Percentiles rank a stretch among this genome's conserved stretches.
Evolutionary conservation across 2,113 vertebrate species (phyloP).

Genomic region (Thamnaconus septentrionalis): DNA sequence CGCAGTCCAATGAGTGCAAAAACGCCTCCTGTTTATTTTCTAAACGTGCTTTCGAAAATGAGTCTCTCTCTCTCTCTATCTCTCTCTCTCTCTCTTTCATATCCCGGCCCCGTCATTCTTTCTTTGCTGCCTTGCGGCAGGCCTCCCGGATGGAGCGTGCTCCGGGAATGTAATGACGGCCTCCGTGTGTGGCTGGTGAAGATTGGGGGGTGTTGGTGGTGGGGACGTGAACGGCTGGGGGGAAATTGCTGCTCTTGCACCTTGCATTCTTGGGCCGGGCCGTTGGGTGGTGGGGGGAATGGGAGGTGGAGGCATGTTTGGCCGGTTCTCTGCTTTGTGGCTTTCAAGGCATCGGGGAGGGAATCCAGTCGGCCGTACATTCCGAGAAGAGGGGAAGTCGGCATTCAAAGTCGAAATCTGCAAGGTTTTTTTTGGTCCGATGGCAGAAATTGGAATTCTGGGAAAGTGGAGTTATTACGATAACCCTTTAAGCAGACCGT

Average conservation of each 20-base stretch:
- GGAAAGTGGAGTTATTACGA: too few species aligned
- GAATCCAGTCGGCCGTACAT: too few species aligned
- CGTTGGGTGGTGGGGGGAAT: constrained; percentile 10
- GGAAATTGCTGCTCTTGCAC: constrained; percentile 71
- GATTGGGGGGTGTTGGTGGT: constrained; percentile 10
- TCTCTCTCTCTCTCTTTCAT: neutral
- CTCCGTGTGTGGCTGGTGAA: constrained; percentile 63
- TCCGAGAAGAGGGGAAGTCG: too few species aligned
- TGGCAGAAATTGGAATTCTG: too few species aligned
- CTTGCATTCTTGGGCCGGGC: constrained; percentile 63
- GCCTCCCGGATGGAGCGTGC: constrained; percentile 15
- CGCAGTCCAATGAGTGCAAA: too few species aligned
- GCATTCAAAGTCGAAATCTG: too few species aligned
- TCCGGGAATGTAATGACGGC: constrained; percentile 39
- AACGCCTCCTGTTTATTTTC: neutral
- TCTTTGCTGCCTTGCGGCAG: too few species aligned
- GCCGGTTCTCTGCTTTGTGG: neutral
- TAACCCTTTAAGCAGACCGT: too few species aligned
- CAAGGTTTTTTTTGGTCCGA: too few species aligned
- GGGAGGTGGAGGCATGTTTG: constrained; percentile 15
- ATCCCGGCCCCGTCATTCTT: neutral
- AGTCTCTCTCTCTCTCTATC: neutral
- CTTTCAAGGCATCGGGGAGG: too few species aligned
- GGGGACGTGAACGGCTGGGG: neutral
- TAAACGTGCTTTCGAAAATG: neutral